These are phyloP conservation scores for Portunus trituberculatus DNA, from an alignment of 1,140 invertebrate genomes.

Conservation along the genomic window DNA sequence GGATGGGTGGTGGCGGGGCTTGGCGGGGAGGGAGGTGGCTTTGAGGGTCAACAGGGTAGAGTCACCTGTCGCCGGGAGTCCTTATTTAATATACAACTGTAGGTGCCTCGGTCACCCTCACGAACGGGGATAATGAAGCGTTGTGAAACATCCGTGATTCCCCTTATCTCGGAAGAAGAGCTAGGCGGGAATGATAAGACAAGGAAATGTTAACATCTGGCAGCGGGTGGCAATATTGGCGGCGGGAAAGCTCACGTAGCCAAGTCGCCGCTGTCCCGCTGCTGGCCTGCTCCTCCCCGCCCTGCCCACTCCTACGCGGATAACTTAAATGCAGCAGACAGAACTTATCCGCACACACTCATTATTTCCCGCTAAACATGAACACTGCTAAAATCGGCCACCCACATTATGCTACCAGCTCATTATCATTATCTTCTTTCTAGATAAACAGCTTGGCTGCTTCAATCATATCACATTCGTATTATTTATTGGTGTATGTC, in stretches of 20 bases:
- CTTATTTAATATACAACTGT: not conserved
- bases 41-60: not conserved
- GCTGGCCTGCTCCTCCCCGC: not conserved
- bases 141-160: not conserved
- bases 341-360: not conserved
- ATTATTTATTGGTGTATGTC: not conserved
- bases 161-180: not conserved
- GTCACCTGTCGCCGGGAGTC: not conserved
- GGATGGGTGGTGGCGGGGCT: not conserved
- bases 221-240: not conserved
- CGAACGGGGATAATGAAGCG: not conserved
- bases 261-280: not conserved
- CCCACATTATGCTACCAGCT: too few species aligned
- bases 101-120: not conserved
- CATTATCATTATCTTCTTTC: not conserved
- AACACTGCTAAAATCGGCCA: too few species aligned
- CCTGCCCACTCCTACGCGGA: not conserved
- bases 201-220: not conserved
- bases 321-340: conserved; percentile 22
- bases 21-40: not conserved
- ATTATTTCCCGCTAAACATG: not conserved
- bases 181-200: not conserved
- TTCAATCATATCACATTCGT: not conserved
- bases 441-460: not conserved
- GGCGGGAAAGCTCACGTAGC: not conserved